phyloP scores from a whole-genome alignment of 2,888 invertebrate species.

The Oligia latruncula region DNA sequence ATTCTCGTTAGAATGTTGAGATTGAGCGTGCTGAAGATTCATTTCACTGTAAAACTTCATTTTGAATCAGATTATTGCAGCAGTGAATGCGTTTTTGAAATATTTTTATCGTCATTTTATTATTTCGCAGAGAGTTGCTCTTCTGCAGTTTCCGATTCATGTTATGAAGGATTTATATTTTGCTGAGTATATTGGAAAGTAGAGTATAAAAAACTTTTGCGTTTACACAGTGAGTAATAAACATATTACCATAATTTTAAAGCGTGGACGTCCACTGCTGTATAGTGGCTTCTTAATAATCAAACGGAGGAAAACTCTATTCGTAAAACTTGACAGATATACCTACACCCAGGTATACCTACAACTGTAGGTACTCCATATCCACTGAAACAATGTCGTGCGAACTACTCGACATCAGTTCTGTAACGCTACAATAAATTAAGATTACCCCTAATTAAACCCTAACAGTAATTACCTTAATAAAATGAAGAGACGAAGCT shows the following conservation, averaged over 20 bases:
- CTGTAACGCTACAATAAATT: slow-evolving; percentile 49
- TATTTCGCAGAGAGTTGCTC: not conserved
- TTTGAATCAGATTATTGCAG: slow-evolving; percentile 63
- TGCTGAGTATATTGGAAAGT: not conserved
- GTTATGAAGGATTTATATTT: slow-evolving; percentile 8
- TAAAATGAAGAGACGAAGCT: slow-evolving; percentile 61
- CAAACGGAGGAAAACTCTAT: not conserved
- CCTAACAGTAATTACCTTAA: slow-evolving; percentile 60
- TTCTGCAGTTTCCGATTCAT: slow-evolving; percentile 11
- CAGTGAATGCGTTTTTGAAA: slow-evolving; percentile 53
- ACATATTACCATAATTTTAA: not conserved
- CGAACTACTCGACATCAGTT: slow-evolving; percentile 25
- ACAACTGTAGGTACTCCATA: too few species aligned
- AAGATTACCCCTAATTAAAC: slow-evolving; percentile 63
- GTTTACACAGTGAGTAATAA: not conserved
- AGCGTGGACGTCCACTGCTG: not conserved
- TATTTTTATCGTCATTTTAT: slow-evolving; percentile 22
- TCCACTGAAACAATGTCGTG: slow-evolving; percentile 3
- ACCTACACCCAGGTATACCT: too few species aligned
- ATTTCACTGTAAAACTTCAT: slow-evolving; percentile 70
- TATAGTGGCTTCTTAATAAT: not conserved
- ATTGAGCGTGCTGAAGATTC: slow-evolving; percentile 69
- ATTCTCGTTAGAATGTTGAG: slow-evolving; percentile 73
- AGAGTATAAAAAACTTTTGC: not conserved
- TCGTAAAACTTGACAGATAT: not conserved